phyloP scores from a whole-genome alignment of 1,140 invertebrate genomes.

The Drosophila auraria region DNA sequence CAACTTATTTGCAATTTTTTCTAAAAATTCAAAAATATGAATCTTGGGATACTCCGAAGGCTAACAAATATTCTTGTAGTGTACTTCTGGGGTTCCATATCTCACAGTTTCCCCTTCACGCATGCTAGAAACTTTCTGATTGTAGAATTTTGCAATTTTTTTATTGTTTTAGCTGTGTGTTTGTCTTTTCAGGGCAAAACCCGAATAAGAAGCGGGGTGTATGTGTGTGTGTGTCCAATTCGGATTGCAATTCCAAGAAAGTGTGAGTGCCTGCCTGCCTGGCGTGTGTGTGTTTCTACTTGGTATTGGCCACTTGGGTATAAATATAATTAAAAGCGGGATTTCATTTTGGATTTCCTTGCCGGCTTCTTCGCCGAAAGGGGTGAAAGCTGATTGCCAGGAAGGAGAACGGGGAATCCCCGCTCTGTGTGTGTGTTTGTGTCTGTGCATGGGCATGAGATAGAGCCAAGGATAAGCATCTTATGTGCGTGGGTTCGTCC shows the following conservation, averaged over 20 bases:
- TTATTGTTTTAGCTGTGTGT: slow-evolving; percentile 34
- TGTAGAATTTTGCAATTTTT: slow-evolving; percentile 25
- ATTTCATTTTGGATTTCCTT: slow-evolving; percentile 65
- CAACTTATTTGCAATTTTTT: no score
- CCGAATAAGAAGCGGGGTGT: background rate
- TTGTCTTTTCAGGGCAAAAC: slow-evolving; percentile 13
- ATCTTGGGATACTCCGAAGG: background rate
- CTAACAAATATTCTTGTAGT: no score
- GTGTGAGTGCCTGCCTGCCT: background rate
- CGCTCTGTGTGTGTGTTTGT: slow-evolving; percentile 10
- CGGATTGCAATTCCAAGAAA: slow-evolving; percentile 12
- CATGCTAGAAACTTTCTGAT: slow-evolving; percentile 18
- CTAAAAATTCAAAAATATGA: no score
- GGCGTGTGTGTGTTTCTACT: slow-evolving; percentile 20
- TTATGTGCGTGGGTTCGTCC: slow-evolving; percentile 34
- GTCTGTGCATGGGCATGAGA: slow-evolving; percentile 27
- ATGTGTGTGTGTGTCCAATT: background rate
- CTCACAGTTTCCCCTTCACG: background rate
- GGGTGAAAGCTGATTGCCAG: slow-evolving; percentile 65
- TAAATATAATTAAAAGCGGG: slow-evolving; percentile 79
- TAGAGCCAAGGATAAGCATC: slow-evolving; percentile 60
- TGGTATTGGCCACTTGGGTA: slow-evolving; percentile 72
- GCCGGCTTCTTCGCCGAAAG: slow-evolving; percentile 31
- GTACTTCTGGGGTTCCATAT: background rate
- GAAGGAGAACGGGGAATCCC: slow-evolving; percentile 19